Conservation (phyloP, 2,888 invertebrate genomes). For the Aphodius granarius region DNA sequence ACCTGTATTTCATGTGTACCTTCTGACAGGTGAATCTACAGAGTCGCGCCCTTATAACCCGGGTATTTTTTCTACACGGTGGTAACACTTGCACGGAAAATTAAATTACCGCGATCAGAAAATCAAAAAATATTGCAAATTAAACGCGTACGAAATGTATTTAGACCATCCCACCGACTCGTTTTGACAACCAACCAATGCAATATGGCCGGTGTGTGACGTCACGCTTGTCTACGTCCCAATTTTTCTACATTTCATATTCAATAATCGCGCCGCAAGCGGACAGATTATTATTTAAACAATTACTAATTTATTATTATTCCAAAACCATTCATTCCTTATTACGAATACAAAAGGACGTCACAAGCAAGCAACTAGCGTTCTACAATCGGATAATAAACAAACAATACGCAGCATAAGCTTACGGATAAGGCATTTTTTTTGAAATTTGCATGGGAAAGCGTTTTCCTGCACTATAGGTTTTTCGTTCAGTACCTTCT, state of each 20-base stretch:
- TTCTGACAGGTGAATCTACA: conserved; percentile 24
- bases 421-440: not conserved
- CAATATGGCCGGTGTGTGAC: conserved; percentile 47
- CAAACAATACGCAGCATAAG: not conserved
- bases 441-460: not conserved
- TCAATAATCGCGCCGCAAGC: conserved; percentile 7
- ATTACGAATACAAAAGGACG: not conserved
- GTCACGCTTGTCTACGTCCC: conserved; percentile 40
- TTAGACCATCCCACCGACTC: conserved; percentile 44
- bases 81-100: conserved; percentile 7
- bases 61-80: not conserved
- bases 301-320: not conserved
- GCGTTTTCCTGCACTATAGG: not conserved
- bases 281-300: not conserved
- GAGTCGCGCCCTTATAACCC: not conserved
- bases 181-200: conserved; percentile 31
- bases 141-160: conserved; percentile 36
- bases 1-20: conserved; percentile 24
- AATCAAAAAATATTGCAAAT: conserved; percentile 38
- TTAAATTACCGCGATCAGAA: conserved; percentile 21
- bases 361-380: not conserved
- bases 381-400: not conserved
- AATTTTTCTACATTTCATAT: conserved; percentile 19
- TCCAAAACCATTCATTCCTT: not conserved
- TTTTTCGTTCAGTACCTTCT: conserved; percentile 64